Evolutionary conservation across 2,113 vertebrate genomes (phyloP).

Genomic region (Seriola quinqueradiata): DNA sequence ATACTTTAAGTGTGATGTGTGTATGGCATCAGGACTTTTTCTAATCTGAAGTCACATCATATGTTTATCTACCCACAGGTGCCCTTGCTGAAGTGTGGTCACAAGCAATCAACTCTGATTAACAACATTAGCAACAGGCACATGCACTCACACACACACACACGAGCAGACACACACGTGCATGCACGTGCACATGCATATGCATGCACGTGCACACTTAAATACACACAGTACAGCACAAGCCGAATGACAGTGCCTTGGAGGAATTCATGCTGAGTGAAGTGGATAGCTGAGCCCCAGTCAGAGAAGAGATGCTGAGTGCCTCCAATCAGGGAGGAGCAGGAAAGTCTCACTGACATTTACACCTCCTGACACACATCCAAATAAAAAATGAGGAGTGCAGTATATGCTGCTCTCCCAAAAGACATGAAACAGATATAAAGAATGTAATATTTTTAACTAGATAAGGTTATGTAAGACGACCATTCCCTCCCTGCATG

Average conservation of each 20-base stretch:
- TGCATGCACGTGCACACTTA: neutral
- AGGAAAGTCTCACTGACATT: slow-evolving; percentile 62
- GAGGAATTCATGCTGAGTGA: slow-evolving; percentile 61
- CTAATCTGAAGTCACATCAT: slow-evolving; percentile 70
- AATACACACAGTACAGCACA: slow-evolving; percentile 38
- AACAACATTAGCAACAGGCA: slow-evolving; percentile 52
- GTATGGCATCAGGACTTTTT: slow-evolving; percentile 36
- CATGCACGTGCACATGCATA: neutral
- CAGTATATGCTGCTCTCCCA: slow-evolving; percentile 18
- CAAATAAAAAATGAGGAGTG: slow-evolving; percentile 35
- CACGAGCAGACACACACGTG: neutral
- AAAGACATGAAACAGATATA: slow-evolving; percentile 20
- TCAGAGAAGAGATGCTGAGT: slow-evolving; percentile 60
- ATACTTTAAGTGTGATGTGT: slow-evolving; percentile 54
- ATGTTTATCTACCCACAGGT: slow-evolving; percentile 65
- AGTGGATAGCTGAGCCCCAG: slow-evolving; percentile 51
- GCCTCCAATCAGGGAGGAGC: slow-evolving; percentile 61
- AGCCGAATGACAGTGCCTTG: slow-evolving; percentile 44
- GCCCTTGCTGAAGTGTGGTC: slow-evolving; percentile 50
- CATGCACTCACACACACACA: neutral
- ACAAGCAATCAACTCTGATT: slow-evolving; percentile 76
- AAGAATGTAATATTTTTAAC: slow-evolving; percentile 30
- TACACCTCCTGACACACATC: slow-evolving; percentile 65
- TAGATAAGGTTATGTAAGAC: slow-evolving; percentile 20
- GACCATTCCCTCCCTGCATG: neutral